Conservation (phyloP, 2,797 vertebrate species). For the Cossypha polioptera region DNA sequence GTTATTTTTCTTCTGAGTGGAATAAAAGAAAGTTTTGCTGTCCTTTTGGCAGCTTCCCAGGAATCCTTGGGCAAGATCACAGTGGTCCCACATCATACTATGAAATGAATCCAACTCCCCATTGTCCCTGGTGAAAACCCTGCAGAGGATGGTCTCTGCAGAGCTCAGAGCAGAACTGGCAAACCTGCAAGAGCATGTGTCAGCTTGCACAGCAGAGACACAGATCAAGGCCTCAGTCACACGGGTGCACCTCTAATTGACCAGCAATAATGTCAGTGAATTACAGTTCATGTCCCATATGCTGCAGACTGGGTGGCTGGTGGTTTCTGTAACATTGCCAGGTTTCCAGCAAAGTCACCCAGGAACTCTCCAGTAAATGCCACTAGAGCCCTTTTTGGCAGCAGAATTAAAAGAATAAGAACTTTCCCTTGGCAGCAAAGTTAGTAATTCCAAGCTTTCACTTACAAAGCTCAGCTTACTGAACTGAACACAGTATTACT, state of each 20-base stretch:
- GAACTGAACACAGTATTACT: neutral
- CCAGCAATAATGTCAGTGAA: neutral
- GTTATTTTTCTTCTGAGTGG: slow-evolving; percentile 26
- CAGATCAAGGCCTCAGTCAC: neutral
- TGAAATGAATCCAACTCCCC: slow-evolving; percentile 55
- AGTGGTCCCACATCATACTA: slow-evolving; percentile 74
- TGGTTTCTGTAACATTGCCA: neutral
- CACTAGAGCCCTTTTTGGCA: neutral
- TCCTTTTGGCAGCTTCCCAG: slow-evolving; percentile 22
- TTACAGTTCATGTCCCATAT: neutral
- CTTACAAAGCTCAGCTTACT: neutral
- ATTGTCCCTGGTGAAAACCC: slow-evolving; percentile 66
- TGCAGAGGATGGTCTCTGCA: slow-evolving; percentile 63
- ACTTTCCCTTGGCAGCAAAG: slow-evolving; percentile 5
- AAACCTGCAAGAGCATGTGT: neutral
- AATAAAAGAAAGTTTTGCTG: slow-evolving; percentile 33
- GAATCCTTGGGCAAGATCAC: slow-evolving; percentile 67
- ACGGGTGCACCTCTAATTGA: neutral
- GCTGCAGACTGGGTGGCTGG: neutral
- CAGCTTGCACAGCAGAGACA: neutral
- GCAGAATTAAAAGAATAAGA: neutral
- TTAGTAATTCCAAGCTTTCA: neutral
- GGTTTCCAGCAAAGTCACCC: slow-evolving; percentile 24
- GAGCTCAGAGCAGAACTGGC: neutral
- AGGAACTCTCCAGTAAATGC: neutral